phyloP scores from a whole-genome alignment of 2,113 vertebrate species.

The Odocoileus virginianus region DNA sequence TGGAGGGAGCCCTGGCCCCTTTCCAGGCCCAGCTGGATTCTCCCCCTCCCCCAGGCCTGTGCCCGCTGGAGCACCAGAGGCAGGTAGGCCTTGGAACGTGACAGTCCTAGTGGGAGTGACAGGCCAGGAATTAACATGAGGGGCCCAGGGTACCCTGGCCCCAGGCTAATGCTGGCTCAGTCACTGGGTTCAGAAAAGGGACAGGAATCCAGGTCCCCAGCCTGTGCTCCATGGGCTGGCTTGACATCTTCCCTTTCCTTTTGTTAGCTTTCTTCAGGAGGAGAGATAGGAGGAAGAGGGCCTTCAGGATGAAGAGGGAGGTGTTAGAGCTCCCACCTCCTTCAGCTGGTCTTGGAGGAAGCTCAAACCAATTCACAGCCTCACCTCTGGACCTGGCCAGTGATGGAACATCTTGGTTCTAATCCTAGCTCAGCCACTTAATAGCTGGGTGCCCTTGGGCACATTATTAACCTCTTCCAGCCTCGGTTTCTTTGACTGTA shows the following conservation, averaged over 20 bases:
- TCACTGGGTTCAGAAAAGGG: background rate
- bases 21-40: background rate
- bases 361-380: background rate
- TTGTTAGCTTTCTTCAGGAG: background rate
- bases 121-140: background rate
- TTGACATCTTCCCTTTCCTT: background rate
- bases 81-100: background rate
- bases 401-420: background rate
- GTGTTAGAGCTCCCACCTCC: background rate
- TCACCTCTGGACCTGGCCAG: background rate
- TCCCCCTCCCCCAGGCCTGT: background rate
- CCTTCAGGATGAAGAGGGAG: background rate
- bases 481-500: background rate
- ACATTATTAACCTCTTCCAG: background rate
- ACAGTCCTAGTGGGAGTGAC: background rate
- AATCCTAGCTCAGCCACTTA: background rate
- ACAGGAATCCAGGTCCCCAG: background rate
- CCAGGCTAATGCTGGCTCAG: background rate
- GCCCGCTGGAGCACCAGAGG: background rate
- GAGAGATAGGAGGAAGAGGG: background rate
- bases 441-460: background rate
- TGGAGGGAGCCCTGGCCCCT: background rate
- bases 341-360: background rate
- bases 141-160: background rate
- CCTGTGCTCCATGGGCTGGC: background rate